A percentile compares a stretch with the other conserved stretches of the same genome.
Evolutionary conservation across 2,113 vertebrate genomes (phyloP).

Genomic region (Prochilodus magdalenae): DNA sequence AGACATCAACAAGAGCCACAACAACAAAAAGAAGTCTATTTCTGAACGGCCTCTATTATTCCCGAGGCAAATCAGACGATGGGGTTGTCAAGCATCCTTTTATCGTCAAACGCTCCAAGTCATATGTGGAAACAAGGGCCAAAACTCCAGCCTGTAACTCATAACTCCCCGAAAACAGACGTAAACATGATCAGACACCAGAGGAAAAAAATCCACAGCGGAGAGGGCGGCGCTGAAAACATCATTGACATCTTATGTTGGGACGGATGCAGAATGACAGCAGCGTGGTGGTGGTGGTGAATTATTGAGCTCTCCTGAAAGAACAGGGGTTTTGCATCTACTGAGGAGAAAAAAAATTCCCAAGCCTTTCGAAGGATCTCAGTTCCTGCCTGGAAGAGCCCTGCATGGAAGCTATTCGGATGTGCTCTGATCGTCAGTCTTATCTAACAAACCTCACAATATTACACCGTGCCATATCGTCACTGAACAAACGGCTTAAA

Average conservation of each 20-base stretch:
- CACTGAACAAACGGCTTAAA: too few species aligned
- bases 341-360: not conserved
- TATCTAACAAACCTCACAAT: not conserved
- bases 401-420: not conserved
- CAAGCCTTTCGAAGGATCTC: too few species aligned
- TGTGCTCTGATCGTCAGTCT: not conserved
- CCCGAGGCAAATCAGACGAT: constrained; percentile 6
- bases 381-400: too few species aligned
- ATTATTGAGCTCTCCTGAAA: not conserved
- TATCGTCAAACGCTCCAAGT: constrained; percentile 8
- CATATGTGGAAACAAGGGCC: constrained; percentile 6
- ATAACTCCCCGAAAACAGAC: constrained; percentile 21
- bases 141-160: not conserved
- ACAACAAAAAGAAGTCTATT: not conserved
- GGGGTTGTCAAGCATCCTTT: constrained; percentile 5
- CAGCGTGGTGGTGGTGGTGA: constrained; percentile 15
- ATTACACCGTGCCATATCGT: too few species aligned
- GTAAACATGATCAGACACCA: constrained; percentile 6
- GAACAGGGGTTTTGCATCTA: not conserved
- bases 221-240: not conserved
- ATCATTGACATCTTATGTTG: constrained; percentile 6
- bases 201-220: not conserved
- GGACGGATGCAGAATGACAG: constrained; percentile 32
- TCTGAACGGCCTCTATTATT: constrained; percentile 11
- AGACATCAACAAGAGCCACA: not conserved